These are phyloP conservation scores for Papilio protenor DNA, from an alignment of 2,888 invertebrate genomes.

Conservation along the genomic window DNA sequence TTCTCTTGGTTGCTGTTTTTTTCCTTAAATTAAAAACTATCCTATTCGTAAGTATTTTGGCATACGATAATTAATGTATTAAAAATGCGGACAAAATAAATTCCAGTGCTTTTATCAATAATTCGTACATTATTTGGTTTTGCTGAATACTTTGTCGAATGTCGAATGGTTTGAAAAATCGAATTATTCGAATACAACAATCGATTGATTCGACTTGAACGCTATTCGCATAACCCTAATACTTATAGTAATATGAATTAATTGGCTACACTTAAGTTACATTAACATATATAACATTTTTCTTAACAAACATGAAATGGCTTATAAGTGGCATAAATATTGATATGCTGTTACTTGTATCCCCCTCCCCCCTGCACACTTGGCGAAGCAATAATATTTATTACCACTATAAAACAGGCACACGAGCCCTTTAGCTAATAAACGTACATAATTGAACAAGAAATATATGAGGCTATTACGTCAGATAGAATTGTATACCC, in stretches of 20 bases:
- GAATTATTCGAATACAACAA: too few species aligned
- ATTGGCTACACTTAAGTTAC: background rate
- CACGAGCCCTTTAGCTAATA: conserved; percentile 38
- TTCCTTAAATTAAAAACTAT: too few species aligned
- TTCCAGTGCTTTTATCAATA: too few species aligned
- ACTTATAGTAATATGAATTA: background rate
- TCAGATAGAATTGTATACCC: conserved; percentile 25
- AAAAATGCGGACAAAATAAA: too few species aligned
- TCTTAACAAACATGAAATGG: background rate
- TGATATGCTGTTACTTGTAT: background rate
- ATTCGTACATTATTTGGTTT: too few species aligned
- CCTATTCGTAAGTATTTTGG: too few species aligned
- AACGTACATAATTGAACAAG: conserved; percentile 40
- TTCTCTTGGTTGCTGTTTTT: too few species aligned
- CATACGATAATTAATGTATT: too few species aligned
- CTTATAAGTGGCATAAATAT: conserved; percentile 10
- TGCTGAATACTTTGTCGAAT: too few species aligned
- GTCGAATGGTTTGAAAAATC: too few species aligned
- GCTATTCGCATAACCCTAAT: too few species aligned
- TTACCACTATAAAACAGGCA: conserved; percentile 36
- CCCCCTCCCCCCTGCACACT: background rate
- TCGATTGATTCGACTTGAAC: too few species aligned
- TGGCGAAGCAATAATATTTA: conserved; percentile 39
- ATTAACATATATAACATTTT: background rate
- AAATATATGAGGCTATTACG: conserved; percentile 35